Base-by-base conservation (phyloP, 2,888 invertebrate genomes). In the Tinea trinotella region DNA sequence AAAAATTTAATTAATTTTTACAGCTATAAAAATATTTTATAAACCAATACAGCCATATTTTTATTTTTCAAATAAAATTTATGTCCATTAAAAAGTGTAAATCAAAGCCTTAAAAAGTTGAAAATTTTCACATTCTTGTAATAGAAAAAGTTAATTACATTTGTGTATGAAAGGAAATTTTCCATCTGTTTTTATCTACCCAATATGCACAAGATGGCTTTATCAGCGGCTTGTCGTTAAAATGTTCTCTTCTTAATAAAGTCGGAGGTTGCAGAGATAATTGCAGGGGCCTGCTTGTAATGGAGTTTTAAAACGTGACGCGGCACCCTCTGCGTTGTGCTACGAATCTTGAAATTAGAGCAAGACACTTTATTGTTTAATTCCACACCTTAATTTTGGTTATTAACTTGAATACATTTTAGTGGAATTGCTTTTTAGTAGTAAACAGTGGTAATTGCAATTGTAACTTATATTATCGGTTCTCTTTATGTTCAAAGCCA, bases 261-360 rank as follows among this genome's bases (percentile, higher is more conserved):
- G 48, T 15, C 10, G 18, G 9, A 48, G 48, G 48, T 17, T 19
- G 48, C 48, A 20, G 19, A 20, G 19, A 48, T 48, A 48, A 48
- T 48, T 48, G 48, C 48, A 48, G 48, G 15, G 40, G 40, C 20
- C 10, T 48, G n/a, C 48, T 12, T 4, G 20, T 50, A 50, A 50
- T 50, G 24, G 50, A 50, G 50, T 50, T 50, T 50, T 24, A 50
- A 50, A 50, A 50, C 50, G 50, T 50, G 50, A 50, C 50, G 24
- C 50, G 1, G 13, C 22, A 2, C 50, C 50, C 48, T 20, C 20
- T 7, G 19, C 46, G 2, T 40, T 17, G 7, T 46, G 46, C 19
- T 19, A 19, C 46, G n/a, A 40, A 40, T 13, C 10, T 46, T 46
- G n/a, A 46, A 46, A 46, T 46, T 46, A 10, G 46, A 46, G n/a